Percentiles rank a stretch among this genome's conserved stretches.
Conservation (phyloP, 2,797 vertebrate genomes). For the Peromyscus eremicus region DNA sequence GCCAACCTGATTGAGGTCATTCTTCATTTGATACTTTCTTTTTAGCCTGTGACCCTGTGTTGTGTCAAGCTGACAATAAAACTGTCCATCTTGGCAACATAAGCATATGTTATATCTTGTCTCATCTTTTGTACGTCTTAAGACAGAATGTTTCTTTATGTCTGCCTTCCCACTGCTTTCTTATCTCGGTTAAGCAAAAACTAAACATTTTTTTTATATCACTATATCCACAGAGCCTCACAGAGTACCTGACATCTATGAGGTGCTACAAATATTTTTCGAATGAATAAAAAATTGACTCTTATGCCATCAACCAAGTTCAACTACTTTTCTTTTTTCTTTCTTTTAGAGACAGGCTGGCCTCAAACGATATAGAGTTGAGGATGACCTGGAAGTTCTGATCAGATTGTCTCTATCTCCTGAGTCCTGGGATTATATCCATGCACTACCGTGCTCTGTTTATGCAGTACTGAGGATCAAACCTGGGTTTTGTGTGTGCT, state of each 20-base stretch:
- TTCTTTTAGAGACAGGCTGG: neutral
- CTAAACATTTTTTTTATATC: neutral
- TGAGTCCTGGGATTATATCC: neutral
- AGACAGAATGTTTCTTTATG: neutral
- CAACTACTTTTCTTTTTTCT: neutral
- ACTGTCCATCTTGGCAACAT: too few species aligned
- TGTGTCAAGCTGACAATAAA: neutral
- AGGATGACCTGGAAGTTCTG: neutral
- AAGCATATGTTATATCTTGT: neutral
- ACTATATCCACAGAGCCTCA: neutral
- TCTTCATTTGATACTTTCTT: neutral
- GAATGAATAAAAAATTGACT: constrained; percentile 32
- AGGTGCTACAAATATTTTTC: constrained; percentile 41
- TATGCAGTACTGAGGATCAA: neutral
- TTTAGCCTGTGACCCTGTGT: neutral
- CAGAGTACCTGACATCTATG: constrained; percentile 2
- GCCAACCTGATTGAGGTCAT: neutral
- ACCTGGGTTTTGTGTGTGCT: neutral
- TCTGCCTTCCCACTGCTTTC: neutral
- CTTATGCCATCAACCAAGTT: neutral
- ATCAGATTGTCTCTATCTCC: neutral
- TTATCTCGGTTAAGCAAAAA: constrained; percentile 1
- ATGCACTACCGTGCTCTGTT: neutral
- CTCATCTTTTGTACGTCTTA: neutral
- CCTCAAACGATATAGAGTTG: neutral